Conservation (phyloP, 2,113 vertebrate species). For the Brevimyrus niger region DNA sequence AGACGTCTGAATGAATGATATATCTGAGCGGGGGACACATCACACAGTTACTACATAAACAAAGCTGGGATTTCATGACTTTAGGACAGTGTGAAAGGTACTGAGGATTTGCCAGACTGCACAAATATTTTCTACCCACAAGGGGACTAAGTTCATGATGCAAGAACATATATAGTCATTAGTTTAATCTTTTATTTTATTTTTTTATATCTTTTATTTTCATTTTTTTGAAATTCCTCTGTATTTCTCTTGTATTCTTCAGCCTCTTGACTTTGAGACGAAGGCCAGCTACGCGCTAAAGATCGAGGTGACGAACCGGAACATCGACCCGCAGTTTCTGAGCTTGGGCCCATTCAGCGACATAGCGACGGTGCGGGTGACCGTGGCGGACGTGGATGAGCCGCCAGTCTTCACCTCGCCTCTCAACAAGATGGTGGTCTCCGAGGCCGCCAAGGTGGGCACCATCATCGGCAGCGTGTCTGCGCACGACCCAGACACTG, state of each 20-base stretch:
- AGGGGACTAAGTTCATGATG: neutral
- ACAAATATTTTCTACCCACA: neutral
- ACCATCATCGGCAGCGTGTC: constrained; percentile 82
- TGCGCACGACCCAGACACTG: constrained; percentile 82
- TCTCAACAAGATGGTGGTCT: constrained; percentile 76
- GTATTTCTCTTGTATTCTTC: neutral
- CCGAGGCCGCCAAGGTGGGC: constrained; percentile 80
- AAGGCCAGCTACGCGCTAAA: constrained; percentile 78
- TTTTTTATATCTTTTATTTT: neutral
- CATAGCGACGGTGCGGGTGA: constrained; percentile 75
- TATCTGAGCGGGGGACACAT: constrained; percentile 15
- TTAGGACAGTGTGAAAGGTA: neutral
- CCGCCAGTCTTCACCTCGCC: constrained; percentile 72
- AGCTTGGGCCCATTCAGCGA: constrained; percentile 82
- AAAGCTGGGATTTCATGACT: neutral
- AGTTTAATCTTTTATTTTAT: neutral
- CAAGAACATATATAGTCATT: neutral
- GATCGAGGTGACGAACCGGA: constrained; percentile 86
- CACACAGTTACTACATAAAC: neutral
- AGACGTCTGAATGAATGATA: constrained; percentile 28
- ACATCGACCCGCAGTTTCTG: constrained; percentile 81
- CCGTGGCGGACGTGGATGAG: constrained; percentile 88
- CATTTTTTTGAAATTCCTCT: neutral
- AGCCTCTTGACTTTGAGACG: constrained; percentile 90
- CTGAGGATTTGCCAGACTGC: neutral